A percentile compares a stretch with the other conserved stretches of the same genome.
phyloP scores from a whole-genome alignment of 1,140 invertebrate genomes.

The Chionoecetes opilio region DNA sequence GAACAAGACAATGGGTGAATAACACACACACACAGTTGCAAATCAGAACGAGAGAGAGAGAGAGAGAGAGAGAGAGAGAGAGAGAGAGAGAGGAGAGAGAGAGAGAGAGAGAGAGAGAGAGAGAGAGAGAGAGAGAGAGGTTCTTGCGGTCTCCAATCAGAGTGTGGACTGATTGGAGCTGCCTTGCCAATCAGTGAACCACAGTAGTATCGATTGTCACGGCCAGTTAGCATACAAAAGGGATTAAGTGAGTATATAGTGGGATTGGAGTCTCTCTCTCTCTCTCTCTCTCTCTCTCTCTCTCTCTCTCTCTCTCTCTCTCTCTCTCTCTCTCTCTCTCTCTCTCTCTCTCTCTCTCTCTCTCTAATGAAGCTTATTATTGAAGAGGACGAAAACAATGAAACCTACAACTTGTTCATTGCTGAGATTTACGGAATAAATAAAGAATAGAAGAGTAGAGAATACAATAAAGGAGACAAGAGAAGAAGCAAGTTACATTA shows the following conservation, averaged over 20 bases:
- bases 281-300: not conserved
- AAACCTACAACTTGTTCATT: too few relatives aligned
- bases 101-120: not conserved
- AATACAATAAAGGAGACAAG: too few relatives aligned
- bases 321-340: not conserved
- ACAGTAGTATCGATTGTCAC: not conserved
- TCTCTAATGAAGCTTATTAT: too few relatives aligned
- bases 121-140: not conserved
- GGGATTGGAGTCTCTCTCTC: not conserved
- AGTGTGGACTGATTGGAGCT: not conserved
- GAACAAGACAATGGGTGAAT: too few relatives aligned
- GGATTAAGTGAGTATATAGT: not conserved
- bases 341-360: not conserved
- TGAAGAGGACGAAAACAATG: too few relatives aligned
- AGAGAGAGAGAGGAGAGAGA: not conserved
- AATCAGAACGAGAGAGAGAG: too few relatives aligned
- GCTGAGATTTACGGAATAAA: too few relatives aligned
- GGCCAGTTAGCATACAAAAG: not conserved
- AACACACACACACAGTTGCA: too few relatives aligned
- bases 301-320: not conserved
- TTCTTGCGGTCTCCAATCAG: not conserved
- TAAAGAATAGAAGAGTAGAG: too few relatives aligned
- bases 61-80: too few relatives aligned
- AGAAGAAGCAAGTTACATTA: too few relatives aligned
- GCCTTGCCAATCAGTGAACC: not conserved